These are phyloP conservation scores for Notolabrus celidotus DNA, from an alignment of 2,797 vertebrate species.

Conservation along the genomic window DNA sequence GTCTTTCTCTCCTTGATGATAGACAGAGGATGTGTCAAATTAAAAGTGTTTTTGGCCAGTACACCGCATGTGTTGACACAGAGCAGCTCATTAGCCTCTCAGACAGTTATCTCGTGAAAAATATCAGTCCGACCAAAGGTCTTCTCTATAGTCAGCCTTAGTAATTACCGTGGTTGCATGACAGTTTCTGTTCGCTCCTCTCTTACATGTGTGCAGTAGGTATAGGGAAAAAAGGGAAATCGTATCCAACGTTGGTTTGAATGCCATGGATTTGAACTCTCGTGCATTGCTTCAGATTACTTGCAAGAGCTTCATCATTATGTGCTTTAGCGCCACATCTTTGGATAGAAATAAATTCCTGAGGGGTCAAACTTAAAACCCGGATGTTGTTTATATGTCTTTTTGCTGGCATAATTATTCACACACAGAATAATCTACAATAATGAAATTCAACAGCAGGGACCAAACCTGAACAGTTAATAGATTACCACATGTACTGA, in stretches of 20 bases:
- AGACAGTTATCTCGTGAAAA: conserved; percentile 62
- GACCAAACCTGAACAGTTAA: background rate
- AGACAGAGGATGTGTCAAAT: conserved; percentile 72
- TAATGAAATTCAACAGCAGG: no score
- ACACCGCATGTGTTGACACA: conserved; percentile 63
- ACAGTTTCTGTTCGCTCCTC: conserved; percentile 21
- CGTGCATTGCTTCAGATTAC: background rate
- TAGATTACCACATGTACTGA: background rate
- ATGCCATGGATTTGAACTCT: background rate
- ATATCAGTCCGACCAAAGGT: conserved; percentile 66
- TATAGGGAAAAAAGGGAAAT: conserved; percentile 8
- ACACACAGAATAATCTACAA: background rate
- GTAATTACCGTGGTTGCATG: conserved; percentile 61
- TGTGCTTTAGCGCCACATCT: background rate
- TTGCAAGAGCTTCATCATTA: background rate
- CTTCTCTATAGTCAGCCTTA: conserved; percentile 51
- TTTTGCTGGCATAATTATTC: background rate
- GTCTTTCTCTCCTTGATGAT: conserved; percentile 60
- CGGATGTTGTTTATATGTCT: background rate
- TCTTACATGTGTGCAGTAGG: conserved; percentile 21
- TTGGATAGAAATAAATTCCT: conserved; percentile 6
- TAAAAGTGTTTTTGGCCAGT: conserved; percentile 59
- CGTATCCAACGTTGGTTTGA: conserved; percentile 6
- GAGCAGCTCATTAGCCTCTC: conserved; percentile 75
- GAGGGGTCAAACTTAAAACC: background rate